A percentile compares a stretch with the other conserved stretches of the same genome.
Evolutionary conservation across 92 coral and sea anemone species (phyloP).

Genomic region (Porites divaricata): DNA sequence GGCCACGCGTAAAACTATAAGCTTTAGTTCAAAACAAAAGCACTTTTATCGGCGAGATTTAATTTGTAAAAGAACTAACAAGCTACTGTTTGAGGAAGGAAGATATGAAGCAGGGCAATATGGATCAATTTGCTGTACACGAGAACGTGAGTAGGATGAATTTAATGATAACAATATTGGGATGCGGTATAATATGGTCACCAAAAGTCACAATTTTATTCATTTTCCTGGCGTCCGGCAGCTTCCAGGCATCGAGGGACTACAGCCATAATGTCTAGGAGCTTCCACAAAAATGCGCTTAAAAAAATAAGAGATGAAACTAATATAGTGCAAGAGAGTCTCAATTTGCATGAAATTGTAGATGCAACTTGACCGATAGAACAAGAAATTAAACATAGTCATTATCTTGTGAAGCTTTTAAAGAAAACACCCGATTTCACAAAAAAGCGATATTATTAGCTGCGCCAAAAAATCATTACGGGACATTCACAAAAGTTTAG

Average conservation of each 20-base stretch:
- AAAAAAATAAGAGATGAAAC: slow-evolving; percentile 16
- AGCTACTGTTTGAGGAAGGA: not conserved
- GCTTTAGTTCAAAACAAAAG: not conserved
- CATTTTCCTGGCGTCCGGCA: slow-evolving; percentile 7
- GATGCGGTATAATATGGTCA: not conserved
- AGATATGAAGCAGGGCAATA: not conserved
- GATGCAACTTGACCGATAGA: slow-evolving; percentile 1
- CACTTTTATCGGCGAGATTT: not conserved
- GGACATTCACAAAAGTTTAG: not conserved
- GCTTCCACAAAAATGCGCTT: not conserved
- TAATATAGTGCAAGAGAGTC: not conserved
- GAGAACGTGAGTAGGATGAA: not conserved
- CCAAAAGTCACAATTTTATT: not conserved
- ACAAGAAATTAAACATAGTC: slow-evolving; percentile 2
- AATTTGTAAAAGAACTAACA: not conserved
- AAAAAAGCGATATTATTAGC: not conserved
- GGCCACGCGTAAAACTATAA: not conserved
- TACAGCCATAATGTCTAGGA: slow-evolving; percentile 21
- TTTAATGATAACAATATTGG: not conserved
- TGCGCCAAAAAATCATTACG: not conserved
- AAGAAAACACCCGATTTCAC: slow-evolving; percentile 16
- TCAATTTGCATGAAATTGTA: slow-evolving; percentile 23
- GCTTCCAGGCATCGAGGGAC: not conserved
- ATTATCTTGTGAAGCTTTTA: not conserved
- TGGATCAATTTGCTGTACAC: not conserved